phyloP scores from a whole-genome alignment of 2,888 invertebrate genomes.

The Amphipyra tragopoginis region DNA sequence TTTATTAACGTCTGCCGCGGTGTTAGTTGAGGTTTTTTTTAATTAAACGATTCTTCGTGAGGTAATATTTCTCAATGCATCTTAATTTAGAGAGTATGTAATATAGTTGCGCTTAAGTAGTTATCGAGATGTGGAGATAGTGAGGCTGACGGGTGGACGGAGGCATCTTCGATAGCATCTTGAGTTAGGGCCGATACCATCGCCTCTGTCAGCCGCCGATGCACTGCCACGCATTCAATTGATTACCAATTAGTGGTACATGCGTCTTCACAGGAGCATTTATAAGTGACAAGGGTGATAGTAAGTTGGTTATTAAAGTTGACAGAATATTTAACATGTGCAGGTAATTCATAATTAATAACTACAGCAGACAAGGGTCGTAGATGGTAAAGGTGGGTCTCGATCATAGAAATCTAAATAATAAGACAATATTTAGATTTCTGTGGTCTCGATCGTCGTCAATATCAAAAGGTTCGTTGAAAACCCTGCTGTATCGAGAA shows the following conservation, averaged over 20 bases:
- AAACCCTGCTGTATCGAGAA: background rate
- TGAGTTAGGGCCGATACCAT: constrained; percentile 71
- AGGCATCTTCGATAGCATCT: constrained; percentile 73
- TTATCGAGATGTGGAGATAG: constrained; percentile 73
- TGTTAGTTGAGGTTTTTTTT: constrained; percentile 61
- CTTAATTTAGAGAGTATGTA: constrained; percentile 75
- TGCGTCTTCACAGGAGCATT: constrained; percentile 65
- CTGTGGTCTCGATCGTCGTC: too few relatives aligned
- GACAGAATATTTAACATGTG: constrained; percentile 12
- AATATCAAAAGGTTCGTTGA: too few relatives aligned
- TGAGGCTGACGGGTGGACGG: constrained; percentile 61
- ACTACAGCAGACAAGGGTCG: background rate
- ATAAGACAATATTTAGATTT: too few relatives aligned
- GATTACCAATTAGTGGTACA: constrained; percentile 75
- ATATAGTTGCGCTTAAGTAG: constrained; percentile 72
- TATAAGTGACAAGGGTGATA: constrained; percentile 46
- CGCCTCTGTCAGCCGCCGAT: constrained; percentile 64
- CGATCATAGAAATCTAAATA: too few relatives aligned
- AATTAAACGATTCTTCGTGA: constrained; percentile 69
- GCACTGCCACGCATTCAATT: constrained; percentile 76
- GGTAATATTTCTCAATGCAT: constrained; percentile 68
- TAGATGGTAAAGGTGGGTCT: background rate
- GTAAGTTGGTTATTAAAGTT: constrained; percentile 28
- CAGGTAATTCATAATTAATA: constrained; percentile 13
- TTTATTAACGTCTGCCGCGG: constrained; percentile 66